These are phyloP conservation scores for Meghimatium bilineatum DNA, from an alignment of 2,888 invertebrate genomes.

Conservation along the genomic window DNA sequence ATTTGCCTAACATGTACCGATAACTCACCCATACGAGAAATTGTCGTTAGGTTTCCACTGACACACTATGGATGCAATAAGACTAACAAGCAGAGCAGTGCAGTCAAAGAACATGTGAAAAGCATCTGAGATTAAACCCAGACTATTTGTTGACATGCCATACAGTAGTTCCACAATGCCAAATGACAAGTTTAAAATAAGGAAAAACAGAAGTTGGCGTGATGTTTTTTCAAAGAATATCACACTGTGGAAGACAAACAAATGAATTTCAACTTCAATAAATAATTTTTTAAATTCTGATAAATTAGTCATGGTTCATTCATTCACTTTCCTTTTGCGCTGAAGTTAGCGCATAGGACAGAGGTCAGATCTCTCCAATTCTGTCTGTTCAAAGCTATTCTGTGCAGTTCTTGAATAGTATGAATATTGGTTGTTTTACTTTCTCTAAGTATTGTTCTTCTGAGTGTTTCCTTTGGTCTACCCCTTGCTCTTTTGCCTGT, in stretches of 20 bases:
- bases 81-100: conserved; percentile 93
- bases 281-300: neutral
- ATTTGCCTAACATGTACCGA: too few relatives aligned
- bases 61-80: conserved; percentile 95
- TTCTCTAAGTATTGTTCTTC: too few relatives aligned
- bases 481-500: too few relatives aligned
- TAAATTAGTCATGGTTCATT: too few relatives aligned
- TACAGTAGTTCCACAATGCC: conserved; percentile 96
- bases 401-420: too few relatives aligned
- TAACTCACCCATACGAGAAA: conserved; percentile 78
- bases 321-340: too few relatives aligned
- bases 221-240: conserved; percentile 95
- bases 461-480: too few relatives aligned
- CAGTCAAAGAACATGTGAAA: conserved; percentile 99
- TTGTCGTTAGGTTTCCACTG: conserved; percentile 95
- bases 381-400: too few relatives aligned
- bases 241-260: conserved; percentile 79
- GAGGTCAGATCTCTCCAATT: too few relatives aligned
- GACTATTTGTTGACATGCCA: conserved; percentile 82
- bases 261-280: neutral
- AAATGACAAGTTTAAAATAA: conserved; percentile 94
- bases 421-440: too few relatives aligned
- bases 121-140: conserved; percentile 96
- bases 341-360: too few relatives aligned
- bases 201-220: conserved; percentile 93